phyloP scores from a whole-genome alignment of 2,113 vertebrate genomes.

The Platichthys flesus region DNA sequence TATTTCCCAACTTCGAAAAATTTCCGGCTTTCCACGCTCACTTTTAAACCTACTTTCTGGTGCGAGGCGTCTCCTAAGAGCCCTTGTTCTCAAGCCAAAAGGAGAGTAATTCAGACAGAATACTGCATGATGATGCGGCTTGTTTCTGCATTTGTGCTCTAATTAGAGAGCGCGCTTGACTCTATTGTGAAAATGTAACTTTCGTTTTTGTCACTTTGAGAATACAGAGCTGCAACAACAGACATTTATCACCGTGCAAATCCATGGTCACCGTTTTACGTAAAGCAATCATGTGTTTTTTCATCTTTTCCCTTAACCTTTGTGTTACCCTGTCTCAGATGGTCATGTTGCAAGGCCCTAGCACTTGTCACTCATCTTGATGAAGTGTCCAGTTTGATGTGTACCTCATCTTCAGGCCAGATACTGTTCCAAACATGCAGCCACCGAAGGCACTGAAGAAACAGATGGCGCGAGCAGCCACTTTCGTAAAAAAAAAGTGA shows the following conservation, averaged over 20 bases:
- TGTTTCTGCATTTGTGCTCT: slow-evolving; percentile 28
- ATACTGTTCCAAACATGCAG: slow-evolving; percentile 60
- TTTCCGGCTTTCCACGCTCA: slow-evolving; percentile 20
- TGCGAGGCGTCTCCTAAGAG: slow-evolving; percentile 11
- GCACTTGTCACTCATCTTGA: slow-evolving; percentile 77
- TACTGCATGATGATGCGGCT: slow-evolving; percentile 39
- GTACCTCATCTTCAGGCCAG: slow-evolving; percentile 64
- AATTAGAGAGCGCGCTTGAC: slow-evolving; percentile 33
- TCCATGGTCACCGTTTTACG: slow-evolving; percentile 12
- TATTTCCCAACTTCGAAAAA: slow-evolving; percentile 17
- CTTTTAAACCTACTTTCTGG: slow-evolving; percentile 22
- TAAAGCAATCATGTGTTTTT: slow-evolving; percentile 32
- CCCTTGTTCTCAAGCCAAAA: slow-evolving; percentile 41
- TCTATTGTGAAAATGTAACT: slow-evolving; percentile 15
- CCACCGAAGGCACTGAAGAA: slow-evolving; percentile 59
- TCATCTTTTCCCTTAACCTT: slow-evolving; percentile 27
- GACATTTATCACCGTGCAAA: not conserved
- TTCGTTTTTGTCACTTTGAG: not conserved
- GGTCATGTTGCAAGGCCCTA: slow-evolving; percentile 55
- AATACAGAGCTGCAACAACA: not conserved
- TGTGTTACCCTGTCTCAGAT: slow-evolving; percentile 45
- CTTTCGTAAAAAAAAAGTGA: slow-evolving; percentile 42
- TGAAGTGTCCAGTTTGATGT: slow-evolving; percentile 69
- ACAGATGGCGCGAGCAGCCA: slow-evolving; percentile 68
- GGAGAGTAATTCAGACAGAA: slow-evolving; percentile 49